Evolutionary conservation across 2,888 invertebrate species (phyloP).

Genomic region (Adela reaumurella): DNA sequence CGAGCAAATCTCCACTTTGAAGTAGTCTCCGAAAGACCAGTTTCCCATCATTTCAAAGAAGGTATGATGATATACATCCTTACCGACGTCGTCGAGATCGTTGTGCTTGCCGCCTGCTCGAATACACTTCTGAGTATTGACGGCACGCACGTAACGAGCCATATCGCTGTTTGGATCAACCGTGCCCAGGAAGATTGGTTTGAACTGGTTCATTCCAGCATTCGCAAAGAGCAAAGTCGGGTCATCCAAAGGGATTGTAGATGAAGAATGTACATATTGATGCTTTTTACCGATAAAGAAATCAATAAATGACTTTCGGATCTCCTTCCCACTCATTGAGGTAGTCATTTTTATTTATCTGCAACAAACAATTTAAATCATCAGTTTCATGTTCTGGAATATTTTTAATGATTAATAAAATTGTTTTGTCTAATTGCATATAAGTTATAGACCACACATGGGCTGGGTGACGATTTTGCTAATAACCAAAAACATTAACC

Average conservation of each 20-base stretch:
- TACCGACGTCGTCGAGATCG: conserved; percentile 98
- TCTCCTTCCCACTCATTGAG: conserved; percentile 68
- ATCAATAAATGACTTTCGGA: conserved; percentile 81
- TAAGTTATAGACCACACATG: too few relatives aligned
- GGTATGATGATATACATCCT: conserved; percentile 99
- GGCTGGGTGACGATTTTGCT: too few relatives aligned
- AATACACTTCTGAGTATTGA: conserved; percentile 98
- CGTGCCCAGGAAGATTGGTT: conserved; percentile 95
- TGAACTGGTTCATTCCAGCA: conserved; percentile 99
- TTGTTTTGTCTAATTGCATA: too few relatives aligned
- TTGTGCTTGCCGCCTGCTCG: conserved; percentile 99
- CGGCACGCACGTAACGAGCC: conserved; percentile 82
- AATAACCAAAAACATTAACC: too few relatives aligned
- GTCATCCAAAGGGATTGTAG: conserved; percentile 96
- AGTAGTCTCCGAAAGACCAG: conserved; percentile 99
- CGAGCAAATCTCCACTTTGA: conserved; percentile 93
- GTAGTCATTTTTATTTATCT: conserved; percentile 40
- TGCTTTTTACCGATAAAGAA: conserved; percentile 88
- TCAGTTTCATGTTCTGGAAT: too few relatives aligned
- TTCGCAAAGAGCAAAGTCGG: conserved; percentile 96
- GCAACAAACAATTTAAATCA: too few relatives aligned
- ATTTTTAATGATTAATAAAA: too few relatives aligned
- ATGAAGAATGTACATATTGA: conserved; percentile 94
- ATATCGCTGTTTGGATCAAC: conserved; percentile 96
- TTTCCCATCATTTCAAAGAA: conserved; percentile 99